A percentile compares a stretch with the other conserved stretches of the same genome.
Evolutionary conservation across 2,888 invertebrate genomes (phyloP).

Genomic region (Netelia inedita): DNA sequence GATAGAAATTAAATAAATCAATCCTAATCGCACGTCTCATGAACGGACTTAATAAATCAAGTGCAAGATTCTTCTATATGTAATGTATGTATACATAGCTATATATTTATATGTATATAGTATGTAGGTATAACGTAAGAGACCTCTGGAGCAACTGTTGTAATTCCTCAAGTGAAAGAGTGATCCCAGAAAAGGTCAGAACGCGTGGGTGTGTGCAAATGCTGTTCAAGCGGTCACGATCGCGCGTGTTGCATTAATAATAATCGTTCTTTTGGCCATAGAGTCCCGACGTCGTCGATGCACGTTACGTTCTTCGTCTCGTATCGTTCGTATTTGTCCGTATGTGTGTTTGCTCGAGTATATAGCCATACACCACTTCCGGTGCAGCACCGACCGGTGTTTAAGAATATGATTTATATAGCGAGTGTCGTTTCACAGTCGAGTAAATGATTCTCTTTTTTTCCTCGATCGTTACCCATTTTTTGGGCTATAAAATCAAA

Average conservation of each 20-base stretch:
- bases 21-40: constrained; percentile 1
- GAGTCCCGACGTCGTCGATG: constrained; percentile 32
- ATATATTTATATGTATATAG: no score
- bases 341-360: constrained; percentile 18
- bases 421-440: not conserved
- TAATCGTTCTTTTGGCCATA: constrained; percentile 54
- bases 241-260: constrained; percentile 57
- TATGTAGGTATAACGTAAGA: no score
- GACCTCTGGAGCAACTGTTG: constrained; percentile 38
- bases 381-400: constrained; percentile 38
- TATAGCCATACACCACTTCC: constrained; percentile 46
- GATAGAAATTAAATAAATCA: not conserved
- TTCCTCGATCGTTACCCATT: no score
- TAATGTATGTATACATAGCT: no score
- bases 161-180: constrained; percentile 51
- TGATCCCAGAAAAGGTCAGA: constrained; percentile 58
- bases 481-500: no score
- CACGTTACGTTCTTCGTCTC: not conserved
- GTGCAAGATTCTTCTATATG: not conserved
- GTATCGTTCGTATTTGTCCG: not conserved
- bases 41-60: constrained; percentile 26
- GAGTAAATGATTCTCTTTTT: not conserved
- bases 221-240: constrained; percentile 58
- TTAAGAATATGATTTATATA: constrained; percentile 2
- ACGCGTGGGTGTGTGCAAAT: constrained; percentile 57